Conservation (phyloP, 2,888 invertebrate genomes). For the Platycheirus rosarum region DNA sequence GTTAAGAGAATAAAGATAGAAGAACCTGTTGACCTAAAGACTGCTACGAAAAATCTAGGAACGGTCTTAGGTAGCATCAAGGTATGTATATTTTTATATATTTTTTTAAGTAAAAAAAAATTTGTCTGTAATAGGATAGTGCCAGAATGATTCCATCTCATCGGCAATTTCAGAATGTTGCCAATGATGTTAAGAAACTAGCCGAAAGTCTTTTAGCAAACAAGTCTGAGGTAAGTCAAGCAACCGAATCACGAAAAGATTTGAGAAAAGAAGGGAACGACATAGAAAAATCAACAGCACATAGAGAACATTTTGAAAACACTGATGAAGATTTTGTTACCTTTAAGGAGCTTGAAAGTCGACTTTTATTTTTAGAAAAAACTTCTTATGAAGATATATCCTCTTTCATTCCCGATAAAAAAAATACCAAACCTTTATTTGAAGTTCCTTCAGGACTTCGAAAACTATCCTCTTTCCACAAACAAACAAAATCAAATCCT, state of each 20-base stretch:
- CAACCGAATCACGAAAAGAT: background rate
- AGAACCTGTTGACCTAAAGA: conserved; percentile 76
- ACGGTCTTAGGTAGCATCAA: conserved; percentile 78
- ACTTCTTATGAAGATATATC: background rate
- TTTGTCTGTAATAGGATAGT: conserved; percentile 76
- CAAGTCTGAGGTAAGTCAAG: conserved; percentile 72
- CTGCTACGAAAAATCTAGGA: conserved; percentile 78
- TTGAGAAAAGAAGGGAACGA: background rate
- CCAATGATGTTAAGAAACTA: conserved; percentile 80
- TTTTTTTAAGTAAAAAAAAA: background rate
- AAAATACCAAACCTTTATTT: conserved; percentile 67
- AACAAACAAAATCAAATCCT: background rate
- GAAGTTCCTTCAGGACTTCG: conserved; percentile 77
- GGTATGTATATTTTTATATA: conserved; percentile 72
- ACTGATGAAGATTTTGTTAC: background rate
- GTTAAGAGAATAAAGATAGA: conserved; percentile 78
- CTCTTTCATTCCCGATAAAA: background rate
- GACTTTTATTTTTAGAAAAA: background rate
- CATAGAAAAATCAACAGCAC: too few species aligned
- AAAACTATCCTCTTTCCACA: conserved; percentile 38
- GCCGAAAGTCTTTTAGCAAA: conserved; percentile 79
- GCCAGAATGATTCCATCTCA: conserved; percentile 78
- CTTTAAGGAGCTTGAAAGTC: background rate
- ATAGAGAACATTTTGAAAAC: background rate
- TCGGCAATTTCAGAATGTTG: conserved; percentile 79